phyloP scores from a whole-genome alignment of 2,113 vertebrate species.

The Craseonycteris thonglongyai region DNA sequence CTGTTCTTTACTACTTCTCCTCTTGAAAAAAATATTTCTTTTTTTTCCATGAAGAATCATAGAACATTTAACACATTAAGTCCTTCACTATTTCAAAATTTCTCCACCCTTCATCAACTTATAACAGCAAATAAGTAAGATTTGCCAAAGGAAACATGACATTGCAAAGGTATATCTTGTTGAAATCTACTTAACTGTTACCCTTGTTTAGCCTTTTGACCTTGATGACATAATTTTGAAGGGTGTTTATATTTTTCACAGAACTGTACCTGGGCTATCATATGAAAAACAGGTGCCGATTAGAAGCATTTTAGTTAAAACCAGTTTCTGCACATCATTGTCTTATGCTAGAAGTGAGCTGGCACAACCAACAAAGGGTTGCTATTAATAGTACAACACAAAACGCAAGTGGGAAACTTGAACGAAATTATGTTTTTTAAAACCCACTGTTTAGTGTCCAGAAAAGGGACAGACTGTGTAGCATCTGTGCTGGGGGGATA shows the following conservation, averaged over 20 bases:
- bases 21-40: background rate
- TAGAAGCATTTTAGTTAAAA: constrained; percentile 26
- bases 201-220: background rate
- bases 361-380: constrained; percentile 49
- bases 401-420: constrained; percentile 39
- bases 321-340: background rate
- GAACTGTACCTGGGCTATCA: constrained; percentile 26
- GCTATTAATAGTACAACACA: constrained; percentile 51
- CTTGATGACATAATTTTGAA: background rate
- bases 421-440: constrained; percentile 23
- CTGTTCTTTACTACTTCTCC: background rate
- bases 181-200: background rate
- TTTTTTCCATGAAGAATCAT: background rate
- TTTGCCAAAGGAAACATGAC: background rate
- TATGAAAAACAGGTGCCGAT: background rate
- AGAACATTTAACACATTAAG: background rate
- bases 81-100: background rate
- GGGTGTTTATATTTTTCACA: background rate
- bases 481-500: constrained; percentile 76
- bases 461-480: constrained; percentile 78
- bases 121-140: background rate
- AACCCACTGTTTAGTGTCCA: constrained; percentile 46
- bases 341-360: constrained; percentile 57
- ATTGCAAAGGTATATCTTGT: background rate
- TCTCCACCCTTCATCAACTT: background rate